A percentile compares a stretch with the other conserved stretches of the same genome.
These are phyloP conservation scores for Hemibagrus guttatus DNA, from an alignment of 2,797 vertebrate species.

Conservation along the genomic window DNA sequence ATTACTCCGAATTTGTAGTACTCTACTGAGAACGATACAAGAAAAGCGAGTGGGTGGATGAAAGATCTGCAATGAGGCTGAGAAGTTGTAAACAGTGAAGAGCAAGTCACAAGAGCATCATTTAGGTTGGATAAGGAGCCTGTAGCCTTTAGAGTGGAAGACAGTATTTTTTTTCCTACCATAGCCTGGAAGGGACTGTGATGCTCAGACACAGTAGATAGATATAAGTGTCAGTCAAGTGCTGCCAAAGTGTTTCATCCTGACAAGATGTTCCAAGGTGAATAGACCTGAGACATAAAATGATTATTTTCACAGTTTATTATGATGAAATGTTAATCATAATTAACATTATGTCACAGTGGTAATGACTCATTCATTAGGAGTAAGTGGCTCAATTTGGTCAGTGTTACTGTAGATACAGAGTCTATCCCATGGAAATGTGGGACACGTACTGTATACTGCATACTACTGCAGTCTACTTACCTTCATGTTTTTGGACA, in stretches of 20 bases:
- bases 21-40: slow-evolving; percentile 8
- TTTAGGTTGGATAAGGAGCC: not conserved
- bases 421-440: not conserved
- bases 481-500: not conserved
- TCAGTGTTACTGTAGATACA: not conserved
- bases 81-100: slow-evolving; percentile 17
- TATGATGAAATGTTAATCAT: not conserved
- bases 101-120: not conserved
- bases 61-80: slow-evolving; percentile 8
- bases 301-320: not conserved
- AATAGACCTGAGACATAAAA: not conserved
- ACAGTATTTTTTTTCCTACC: not conserved
- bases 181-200: not conserved
- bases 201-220: not conserved
- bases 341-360: not conserved
- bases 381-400: not conserved
- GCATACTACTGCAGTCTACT: not conserved
- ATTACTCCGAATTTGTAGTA: slow-evolving; percentile 31
- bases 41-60: not conserved
- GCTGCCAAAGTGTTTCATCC: not conserved
- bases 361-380: not conserved
- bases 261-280: not conserved
- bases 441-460: not conserved
- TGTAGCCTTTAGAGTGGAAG: not conserved
- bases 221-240: not conserved